Conservation (phyloP, 2,888 invertebrate genomes). For the Drosophila rubida region DNA sequence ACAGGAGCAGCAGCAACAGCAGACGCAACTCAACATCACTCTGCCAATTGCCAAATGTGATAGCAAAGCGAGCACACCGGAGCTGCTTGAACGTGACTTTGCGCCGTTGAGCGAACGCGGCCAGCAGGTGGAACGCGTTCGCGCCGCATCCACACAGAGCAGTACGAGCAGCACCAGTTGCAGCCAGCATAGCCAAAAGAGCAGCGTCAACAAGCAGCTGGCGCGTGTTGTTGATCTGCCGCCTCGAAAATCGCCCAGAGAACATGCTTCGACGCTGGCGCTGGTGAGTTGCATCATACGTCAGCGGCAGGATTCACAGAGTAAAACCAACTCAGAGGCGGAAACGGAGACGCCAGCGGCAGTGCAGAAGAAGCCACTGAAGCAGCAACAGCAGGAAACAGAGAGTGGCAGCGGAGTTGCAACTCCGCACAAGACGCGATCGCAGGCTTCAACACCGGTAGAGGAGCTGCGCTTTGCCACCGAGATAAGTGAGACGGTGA, state of each 20-base stretch:
- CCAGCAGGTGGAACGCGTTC: slow-evolving; percentile 56
- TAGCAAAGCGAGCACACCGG: slow-evolving; percentile 80
- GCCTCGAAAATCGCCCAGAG: slow-evolving; percentile 93
- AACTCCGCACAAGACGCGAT: slow-evolving; percentile 68
- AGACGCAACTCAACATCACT: slow-evolving; percentile 48
- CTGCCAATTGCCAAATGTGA: slow-evolving; percentile 68
- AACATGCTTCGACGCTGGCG: slow-evolving; percentile 94
- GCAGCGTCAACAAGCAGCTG: slow-evolving; percentile 78
- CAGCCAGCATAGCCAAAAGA: slow-evolving; percentile 65
- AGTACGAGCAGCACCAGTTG: slow-evolving; percentile 76
- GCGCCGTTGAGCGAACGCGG: slow-evolving; percentile 54
- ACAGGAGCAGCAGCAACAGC: slow-evolving; percentile 73
- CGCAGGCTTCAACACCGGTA: slow-evolving; percentile 78
- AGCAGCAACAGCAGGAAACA: slow-evolving; percentile 33
- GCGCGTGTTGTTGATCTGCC: slow-evolving; percentile 80
- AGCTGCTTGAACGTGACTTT: slow-evolving; percentile 68
- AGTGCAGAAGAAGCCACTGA: slow-evolving; percentile 20
- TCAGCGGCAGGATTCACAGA: slow-evolving; percentile 82
- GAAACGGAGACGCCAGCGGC: slow-evolving; percentile 46
- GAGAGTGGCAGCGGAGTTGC: background rate
- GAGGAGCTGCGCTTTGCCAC: slow-evolving; percentile 83
- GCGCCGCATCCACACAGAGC: slow-evolving; percentile 75
- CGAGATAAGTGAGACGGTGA: slow-evolving; percentile 84
- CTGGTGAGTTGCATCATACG: slow-evolving; percentile 90
- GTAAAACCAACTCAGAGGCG: slow-evolving; percentile 80